These are phyloP conservation scores for Toxotes chatareus DNA, from an alignment of 2,113 vertebrate species.

Conservation along the genomic window DNA sequence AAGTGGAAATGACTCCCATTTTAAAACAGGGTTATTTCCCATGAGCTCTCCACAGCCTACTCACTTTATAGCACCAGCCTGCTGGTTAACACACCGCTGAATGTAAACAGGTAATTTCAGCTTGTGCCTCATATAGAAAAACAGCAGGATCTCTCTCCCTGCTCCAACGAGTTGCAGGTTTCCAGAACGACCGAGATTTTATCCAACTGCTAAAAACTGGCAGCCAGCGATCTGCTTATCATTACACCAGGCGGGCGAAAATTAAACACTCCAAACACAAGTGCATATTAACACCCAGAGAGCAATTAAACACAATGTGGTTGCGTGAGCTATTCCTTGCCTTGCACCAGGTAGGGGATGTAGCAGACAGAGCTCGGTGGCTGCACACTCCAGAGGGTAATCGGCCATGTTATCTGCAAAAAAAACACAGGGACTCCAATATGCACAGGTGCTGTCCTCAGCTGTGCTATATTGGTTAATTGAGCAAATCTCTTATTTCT, in stretches of 20 bases:
- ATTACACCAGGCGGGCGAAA: slow-evolving; percentile 71
- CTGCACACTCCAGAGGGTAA: slow-evolving; percentile 78
- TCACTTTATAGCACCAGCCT: slow-evolving; percentile 1
- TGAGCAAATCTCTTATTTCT: slow-evolving; percentile 85
- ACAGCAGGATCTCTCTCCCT: slow-evolving; percentile 49
- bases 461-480: slow-evolving; percentile 84
- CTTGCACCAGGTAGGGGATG: slow-evolving; percentile 75
- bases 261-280: slow-evolving; percentile 78
- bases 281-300: slow-evolving; percentile 72
- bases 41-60: slow-evolving; percentile 9
- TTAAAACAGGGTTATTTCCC: not conserved
- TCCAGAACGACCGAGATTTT: slow-evolving; percentile 41
- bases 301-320: slow-evolving; percentile 78
- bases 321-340: slow-evolving; percentile 37
- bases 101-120: slow-evolving; percentile 66
- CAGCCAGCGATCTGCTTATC: slow-evolving; percentile 60
- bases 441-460: slow-evolving; percentile 85
- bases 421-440: slow-evolving; percentile 57
- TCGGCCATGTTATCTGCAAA: slow-evolving; percentile 80
- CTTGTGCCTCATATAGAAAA: slow-evolving; percentile 45
- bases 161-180: slow-evolving; percentile 41
- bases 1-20: not conserved
- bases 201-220: slow-evolving; percentile 73
- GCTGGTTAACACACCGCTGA: slow-evolving; percentile 43
- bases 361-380: slow-evolving; percentile 27